Evolutionary conservation across 2,797 vertebrate genomes (phyloP).

Genomic region (Sebastes itinus): DNA sequence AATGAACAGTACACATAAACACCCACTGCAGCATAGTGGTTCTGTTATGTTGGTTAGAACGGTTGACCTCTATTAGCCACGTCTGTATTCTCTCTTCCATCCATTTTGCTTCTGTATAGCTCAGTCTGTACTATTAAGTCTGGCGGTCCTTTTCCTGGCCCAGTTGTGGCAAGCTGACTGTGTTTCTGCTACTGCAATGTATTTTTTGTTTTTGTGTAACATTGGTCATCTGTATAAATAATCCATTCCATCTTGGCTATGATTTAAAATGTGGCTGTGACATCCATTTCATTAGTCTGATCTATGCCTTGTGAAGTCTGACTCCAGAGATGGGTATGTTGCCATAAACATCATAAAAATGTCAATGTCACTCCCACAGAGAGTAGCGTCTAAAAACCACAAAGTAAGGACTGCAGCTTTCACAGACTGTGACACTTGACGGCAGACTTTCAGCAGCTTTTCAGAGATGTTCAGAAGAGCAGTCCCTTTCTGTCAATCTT

Average conservation of each 20-base stretch:
- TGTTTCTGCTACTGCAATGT: background rate
- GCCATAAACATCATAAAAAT: conserved; percentile 1
- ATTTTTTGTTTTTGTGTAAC: background rate
- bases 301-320: conserved; percentile 6
- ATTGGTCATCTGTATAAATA: background rate
- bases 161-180: background rate
- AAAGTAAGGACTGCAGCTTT: conserved; percentile 2
- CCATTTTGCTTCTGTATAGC: background rate
- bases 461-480: background rate
- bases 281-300: background rate
- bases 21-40: background rate
- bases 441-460: conserved; percentile 10
- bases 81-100: background rate
- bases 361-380: conserved; percentile 5
- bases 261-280: background rate
- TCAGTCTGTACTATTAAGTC: background rate
- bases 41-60: background rate
- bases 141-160: background rate
- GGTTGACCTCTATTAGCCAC: background rate
- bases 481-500: background rate
- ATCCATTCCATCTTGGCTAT: background rate
- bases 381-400: background rate
- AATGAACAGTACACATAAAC: background rate
- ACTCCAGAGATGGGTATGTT: conserved; percentile 15
- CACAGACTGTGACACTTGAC: conserved; percentile 19